phyloP scores from a whole-genome alignment of 2,797 vertebrate species.

The Manis javanica region DNA sequence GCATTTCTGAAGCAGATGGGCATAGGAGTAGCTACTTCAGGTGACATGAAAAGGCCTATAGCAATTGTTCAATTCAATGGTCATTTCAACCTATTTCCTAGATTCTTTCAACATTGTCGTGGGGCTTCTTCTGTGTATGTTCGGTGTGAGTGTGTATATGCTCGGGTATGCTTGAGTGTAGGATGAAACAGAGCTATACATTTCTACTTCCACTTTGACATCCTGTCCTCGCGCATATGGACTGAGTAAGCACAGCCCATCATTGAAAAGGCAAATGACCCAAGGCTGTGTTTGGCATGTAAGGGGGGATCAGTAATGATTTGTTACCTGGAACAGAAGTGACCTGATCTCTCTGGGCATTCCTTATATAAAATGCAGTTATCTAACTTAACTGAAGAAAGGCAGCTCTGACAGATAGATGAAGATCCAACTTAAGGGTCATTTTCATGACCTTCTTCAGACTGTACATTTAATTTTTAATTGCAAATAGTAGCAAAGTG shows the following conservation, averaged over 20 bases:
- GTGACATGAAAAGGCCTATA: neutral
- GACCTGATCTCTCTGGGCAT: neutral
- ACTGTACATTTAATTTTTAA: neutral
- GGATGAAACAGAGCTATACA: neutral
- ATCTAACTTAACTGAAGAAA: neutral
- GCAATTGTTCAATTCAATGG: neutral
- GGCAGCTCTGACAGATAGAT: neutral
- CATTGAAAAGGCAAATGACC: neutral
- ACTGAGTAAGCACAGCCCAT: neutral
- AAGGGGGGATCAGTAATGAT: neutral
- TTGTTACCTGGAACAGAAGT: neutral
- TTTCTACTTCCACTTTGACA: neutral
- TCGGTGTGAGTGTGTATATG: neutral
- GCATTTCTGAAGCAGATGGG: rapidly evolving
- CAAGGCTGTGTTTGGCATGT: neutral
- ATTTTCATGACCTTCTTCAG: neutral
- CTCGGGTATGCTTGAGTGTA: rapidly evolving
- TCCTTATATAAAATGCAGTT: neutral
- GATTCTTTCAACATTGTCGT: neutral
- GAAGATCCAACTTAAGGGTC: neutral
- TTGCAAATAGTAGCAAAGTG: neutral
- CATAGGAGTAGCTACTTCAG: neutral
- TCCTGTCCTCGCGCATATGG: neutral
- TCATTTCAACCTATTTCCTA: neutral
- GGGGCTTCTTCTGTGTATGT: neutral